Conservation (phyloP, 2,888 invertebrate species). For the Agrypnus murinus region DNA sequence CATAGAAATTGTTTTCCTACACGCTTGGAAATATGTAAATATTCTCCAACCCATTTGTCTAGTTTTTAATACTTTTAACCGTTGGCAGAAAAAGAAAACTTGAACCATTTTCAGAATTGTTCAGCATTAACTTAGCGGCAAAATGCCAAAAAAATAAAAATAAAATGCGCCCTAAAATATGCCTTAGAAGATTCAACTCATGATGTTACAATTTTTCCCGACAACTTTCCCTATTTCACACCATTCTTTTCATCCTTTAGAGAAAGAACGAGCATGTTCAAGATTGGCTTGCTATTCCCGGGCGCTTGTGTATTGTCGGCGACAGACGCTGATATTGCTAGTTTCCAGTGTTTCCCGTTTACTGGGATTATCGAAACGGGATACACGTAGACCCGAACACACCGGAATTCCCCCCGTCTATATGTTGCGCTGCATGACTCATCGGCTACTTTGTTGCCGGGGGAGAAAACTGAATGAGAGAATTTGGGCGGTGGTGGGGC, state of each 20-base stretch:
- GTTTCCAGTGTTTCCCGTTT: conserved; percentile 36
- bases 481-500: conserved; percentile 22
- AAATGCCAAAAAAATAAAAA: background rate
- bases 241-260: background rate
- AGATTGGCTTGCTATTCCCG: conserved; percentile 18
- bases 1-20: background rate
- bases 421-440: conserved; percentile 49
- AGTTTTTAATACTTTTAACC: too few relatives aligned
- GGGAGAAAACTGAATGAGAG: conserved; percentile 41
- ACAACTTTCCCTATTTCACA: background rate
- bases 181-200: conserved; percentile 1
- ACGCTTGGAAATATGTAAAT: too few relatives aligned
- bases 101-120: too few relatives aligned
- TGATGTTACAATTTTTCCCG: background rate
- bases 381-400: conserved; percentile 30
- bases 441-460: conserved; percentile 53
- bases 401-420: conserved; percentile 46
- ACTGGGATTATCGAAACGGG: conserved; percentile 34
- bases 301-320: conserved; percentile 20
- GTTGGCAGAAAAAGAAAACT: too few relatives aligned
- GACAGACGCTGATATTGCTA: conserved; percentile 25
- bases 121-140: background rate
- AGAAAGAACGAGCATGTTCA: background rate
- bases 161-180: background rate
- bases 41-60: too few relatives aligned